These are phyloP conservation scores for Siderastrea radians DNA, from an alignment of 92 coral and sea anemone species.

Conservation along the genomic window DNA sequence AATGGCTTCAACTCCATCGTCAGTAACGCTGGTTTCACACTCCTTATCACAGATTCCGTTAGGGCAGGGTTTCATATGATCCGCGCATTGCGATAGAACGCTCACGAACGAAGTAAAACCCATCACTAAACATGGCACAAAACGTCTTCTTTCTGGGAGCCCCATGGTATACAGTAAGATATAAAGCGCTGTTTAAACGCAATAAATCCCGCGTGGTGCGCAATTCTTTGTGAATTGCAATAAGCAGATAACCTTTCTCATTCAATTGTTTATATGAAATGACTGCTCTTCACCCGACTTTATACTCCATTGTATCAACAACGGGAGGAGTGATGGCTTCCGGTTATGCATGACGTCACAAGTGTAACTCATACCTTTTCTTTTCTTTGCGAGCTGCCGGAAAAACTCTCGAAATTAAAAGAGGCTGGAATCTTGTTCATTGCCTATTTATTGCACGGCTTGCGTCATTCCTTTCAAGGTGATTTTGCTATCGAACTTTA, in stretches of 20 bases:
- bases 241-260: neutral
- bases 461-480: neutral
- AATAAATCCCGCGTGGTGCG: neutral
- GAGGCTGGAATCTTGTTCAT: slow-evolving; percentile 7
- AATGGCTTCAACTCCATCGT: slow-evolving; percentile 42
- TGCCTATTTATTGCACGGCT: neutral
- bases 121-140: neutral
- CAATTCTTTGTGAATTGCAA: neutral
- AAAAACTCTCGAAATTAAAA: slow-evolving; percentile 13
- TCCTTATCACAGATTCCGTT: slow-evolving; percentile 14
- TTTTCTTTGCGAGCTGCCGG: neutral
- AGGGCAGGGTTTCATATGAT: slow-evolving; percentile 13
- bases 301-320: neutral
- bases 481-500: neutral
- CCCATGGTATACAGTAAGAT: neutral
- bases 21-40: slow-evolving; percentile 2
- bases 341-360: slow-evolving; percentile 44
- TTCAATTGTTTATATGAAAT: neutral
- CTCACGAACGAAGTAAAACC: slow-evolving; percentile 1
- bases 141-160: neutral
- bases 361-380: neutral
- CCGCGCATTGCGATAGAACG: slow-evolving; percentile 15
- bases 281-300: neutral
- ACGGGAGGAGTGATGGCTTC: slow-evolving; percentile 18
- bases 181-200: neutral